These are phyloP conservation scores for Hemibagrus wyckioides DNA, from an alignment of 2,113 vertebrate species.

Conservation along the genomic window DNA sequence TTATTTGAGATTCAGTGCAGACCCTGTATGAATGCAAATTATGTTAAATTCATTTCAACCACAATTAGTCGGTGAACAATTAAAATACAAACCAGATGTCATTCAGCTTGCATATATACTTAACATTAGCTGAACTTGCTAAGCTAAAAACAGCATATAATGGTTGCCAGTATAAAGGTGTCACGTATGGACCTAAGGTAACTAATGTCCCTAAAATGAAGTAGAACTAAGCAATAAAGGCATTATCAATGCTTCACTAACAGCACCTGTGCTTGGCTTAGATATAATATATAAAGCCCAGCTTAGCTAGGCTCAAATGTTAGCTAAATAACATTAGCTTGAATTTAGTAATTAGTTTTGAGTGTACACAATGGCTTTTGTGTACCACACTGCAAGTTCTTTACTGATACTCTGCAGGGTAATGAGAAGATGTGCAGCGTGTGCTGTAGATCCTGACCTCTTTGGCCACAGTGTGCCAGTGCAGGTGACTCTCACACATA, in stretches of 20 bases:
- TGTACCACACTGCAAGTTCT: background rate
- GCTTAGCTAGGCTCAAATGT: background rate
- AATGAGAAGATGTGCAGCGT: background rate
- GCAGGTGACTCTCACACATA: slow-evolving; percentile 94
- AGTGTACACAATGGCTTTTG: background rate
- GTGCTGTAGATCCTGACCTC: slow-evolving; percentile 78
- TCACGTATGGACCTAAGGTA: background rate
- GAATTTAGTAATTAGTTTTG: background rate
- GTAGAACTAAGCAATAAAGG: background rate
- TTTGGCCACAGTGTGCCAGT: slow-evolving; percentile 98
- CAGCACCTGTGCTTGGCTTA: background rate
- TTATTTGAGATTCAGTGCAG: background rate
- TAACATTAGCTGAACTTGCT: background rate
- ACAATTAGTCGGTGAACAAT: background rate
- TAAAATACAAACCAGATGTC: background rate
- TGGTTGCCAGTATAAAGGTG: background rate
- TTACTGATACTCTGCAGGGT: background rate
- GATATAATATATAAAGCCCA: too few species aligned
- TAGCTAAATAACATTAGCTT: background rate
- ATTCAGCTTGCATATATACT: background rate
- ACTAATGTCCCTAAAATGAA: background rate
- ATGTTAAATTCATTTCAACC: background rate
- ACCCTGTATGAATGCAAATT: background rate
- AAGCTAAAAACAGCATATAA: background rate
- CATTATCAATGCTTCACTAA: background rate